Evolutionary conservation across 2,888 invertebrate species (phyloP).

Genomic region (Sinohyriopsis cumingii): DNA sequence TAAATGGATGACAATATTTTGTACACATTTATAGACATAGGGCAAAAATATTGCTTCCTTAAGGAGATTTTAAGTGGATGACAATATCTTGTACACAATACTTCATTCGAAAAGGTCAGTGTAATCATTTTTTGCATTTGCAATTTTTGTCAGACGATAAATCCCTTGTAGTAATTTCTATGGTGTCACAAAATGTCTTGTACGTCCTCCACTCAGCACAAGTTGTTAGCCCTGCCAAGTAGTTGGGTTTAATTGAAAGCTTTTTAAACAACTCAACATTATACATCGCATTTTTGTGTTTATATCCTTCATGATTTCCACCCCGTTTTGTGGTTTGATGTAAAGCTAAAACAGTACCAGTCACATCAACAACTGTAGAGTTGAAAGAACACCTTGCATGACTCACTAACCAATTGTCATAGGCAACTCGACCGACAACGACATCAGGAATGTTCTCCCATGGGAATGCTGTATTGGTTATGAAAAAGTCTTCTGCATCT

Average conservation of each 20-base stretch:
- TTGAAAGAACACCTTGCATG: constrained; percentile 35
- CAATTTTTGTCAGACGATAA: no score
- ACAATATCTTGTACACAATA: no score
- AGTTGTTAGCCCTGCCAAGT: constrained; percentile 28
- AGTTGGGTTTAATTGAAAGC: constrained; percentile 28
- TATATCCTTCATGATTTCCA: constrained; percentile 39
- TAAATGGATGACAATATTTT: no score
- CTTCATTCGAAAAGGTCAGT: no score
- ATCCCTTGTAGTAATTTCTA: constrained; percentile 12
- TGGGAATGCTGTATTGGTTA: constrained; percentile 31
- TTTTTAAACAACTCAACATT: constrained; percentile 32
- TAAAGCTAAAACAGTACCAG: constrained; percentile 30
- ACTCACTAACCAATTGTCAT: constrained; percentile 42
- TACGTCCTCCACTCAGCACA: constrained; percentile 23
- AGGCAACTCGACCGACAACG: constrained; percentile 39
- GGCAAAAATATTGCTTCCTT: no score
- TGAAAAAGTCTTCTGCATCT: constrained; percentile 43
- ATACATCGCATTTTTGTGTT: constrained; percentile 19
- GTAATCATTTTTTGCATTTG: no score
- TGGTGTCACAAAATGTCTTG: constrained; percentile 23
- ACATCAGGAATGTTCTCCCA: constrained; percentile 33
- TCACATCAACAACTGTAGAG: constrained; percentile 36
- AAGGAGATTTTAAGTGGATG: no score
- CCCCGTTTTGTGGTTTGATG: constrained; percentile 42
- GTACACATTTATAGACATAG: no score